Percentiles rank a stretch among this genome's conserved stretches.
Evolutionary conservation across 2,888 invertebrate species (phyloP).

Genomic region (Lamproptera curius): DNA sequence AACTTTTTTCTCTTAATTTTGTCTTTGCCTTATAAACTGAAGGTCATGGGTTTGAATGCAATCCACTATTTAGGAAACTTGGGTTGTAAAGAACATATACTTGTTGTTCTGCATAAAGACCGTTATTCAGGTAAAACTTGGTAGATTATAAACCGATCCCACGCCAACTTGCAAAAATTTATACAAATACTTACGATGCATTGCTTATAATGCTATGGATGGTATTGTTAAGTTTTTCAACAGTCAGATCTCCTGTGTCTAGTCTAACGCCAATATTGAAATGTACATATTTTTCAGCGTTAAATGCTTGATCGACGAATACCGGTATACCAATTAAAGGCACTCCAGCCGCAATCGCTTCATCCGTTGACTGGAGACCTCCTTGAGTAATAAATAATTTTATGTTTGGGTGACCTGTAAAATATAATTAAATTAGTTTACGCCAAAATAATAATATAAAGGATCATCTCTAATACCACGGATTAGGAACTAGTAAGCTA

Average conservation of each 20-base stretch:
- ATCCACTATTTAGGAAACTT: too few species aligned
- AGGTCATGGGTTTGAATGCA: too few species aligned
- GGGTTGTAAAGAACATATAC: too few species aligned
- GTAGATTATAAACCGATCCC: too few species aligned
- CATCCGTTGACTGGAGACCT: constrained; percentile 13
- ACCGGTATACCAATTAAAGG: constrained; percentile 7
- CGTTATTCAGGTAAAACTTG: too few species aligned
- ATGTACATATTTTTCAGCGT: constrained; percentile 8
- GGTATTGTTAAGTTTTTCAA: not conserved
- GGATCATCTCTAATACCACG: too few species aligned
- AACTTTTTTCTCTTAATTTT: too few species aligned
- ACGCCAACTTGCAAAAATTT: too few species aligned
- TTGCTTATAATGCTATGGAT: constrained; percentile 1
- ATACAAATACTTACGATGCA: not conserved
- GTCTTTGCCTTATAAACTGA: too few species aligned
- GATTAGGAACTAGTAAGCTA: too few species aligned
- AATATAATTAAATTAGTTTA: not conserved
- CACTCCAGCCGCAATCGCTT: constrained; percentile 12
- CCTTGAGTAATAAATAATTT: constrained; percentile 17
- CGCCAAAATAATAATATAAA: not conserved
- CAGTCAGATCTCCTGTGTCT: not conserved
- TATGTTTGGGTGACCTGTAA: constrained; percentile 13
- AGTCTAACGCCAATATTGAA: constrained; percentile 7
- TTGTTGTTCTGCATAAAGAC: too few species aligned
- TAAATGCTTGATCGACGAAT: constrained; percentile 4